Base-by-base conservation (phyloP, 2,113 vertebrate genomes). In the Dermatemys mawii region DNA sequence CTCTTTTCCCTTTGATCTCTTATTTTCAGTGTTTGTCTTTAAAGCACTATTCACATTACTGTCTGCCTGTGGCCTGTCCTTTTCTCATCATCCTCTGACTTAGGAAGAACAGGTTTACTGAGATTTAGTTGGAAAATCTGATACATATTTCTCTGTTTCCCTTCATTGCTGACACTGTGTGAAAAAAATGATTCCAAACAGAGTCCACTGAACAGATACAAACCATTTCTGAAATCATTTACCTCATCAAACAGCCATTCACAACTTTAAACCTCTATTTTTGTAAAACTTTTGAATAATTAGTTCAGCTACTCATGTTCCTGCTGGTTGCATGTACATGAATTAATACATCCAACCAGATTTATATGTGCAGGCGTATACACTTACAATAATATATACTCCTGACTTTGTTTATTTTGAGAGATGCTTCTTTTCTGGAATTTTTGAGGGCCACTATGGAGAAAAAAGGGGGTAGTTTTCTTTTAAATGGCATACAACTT, bases 201-300 rank as follows among this genome's bases (percentile, higher is more conserved):
- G 50, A 46, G 94, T 1, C 0, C 78, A 38, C 4, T 32, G 26
- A 46, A 38, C 67, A 54, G 53, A 57, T 81, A 83, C 50, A 60
- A 83, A 93, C 32, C 5, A 12, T 88, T 92, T 95, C 57, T 86
- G 86, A 92, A 67, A 4, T 8, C 46, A 35, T 16, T 63, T 81
- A 44, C 12, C 41, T 75, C 11, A 44, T n/a, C 63, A 70, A 93
- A 89, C 63, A 87, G 8, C 63, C 27, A 73, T 92, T 90, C 41
- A 32, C 63, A 83, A 79, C 9, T 38, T 17, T 1, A 26, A 83
- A 85, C 63, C 38, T 88, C 49, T 73, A 16, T n/a, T 78, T n/a
- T 44, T 90, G 92, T 88, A 91, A 94, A 94, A 21, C 8, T 13
- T 26, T 60, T 83, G 41, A 93, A 78, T 81, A 94, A 88, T 83